Conservation (phyloP, 2,888 invertebrate species). For the Penaeus monodon region DNA sequence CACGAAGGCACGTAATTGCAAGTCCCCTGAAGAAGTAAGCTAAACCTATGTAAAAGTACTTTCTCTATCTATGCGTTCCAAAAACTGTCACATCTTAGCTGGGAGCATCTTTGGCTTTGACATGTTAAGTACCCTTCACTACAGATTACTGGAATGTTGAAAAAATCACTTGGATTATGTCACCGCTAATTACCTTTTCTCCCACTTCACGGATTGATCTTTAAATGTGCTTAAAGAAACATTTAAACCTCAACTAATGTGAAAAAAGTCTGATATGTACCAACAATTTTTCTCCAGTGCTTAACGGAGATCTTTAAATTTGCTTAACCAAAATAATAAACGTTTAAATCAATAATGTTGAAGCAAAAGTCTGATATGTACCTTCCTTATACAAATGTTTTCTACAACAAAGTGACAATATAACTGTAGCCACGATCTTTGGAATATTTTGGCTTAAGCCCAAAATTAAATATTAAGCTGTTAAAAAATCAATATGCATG, state of each 20-base stretch:
- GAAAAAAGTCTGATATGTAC: too few relatives aligned
- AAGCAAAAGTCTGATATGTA: too few relatives aligned
- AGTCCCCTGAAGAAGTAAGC: neutral
- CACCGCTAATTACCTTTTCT: neutral
- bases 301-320: neutral
- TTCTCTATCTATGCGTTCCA: too few relatives aligned
- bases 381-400: too few relatives aligned
- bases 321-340: neutral
- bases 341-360: too few relatives aligned
- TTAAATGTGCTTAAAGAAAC: neutral
- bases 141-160: constrained; percentile 17
- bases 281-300: too few relatives aligned
- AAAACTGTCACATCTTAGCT: neutral
- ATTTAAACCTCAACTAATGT: too few relatives aligned
- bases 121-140: constrained; percentile 9
- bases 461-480: too few relatives aligned
- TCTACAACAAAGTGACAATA: too few relatives aligned
- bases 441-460: too few relatives aligned
- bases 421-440: too few relatives aligned
- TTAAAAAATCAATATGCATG: too few relatives aligned
- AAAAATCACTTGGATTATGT: neutral
- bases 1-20: constrained; percentile 19
- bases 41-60: constrained; percentile 2
- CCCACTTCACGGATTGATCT: neutral
- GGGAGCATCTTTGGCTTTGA: constrained; percentile 7